Conservation (phyloP, 30 jellyfish, hydroid and myxozoan species). For the Catostylus mosaicus region DNA sequence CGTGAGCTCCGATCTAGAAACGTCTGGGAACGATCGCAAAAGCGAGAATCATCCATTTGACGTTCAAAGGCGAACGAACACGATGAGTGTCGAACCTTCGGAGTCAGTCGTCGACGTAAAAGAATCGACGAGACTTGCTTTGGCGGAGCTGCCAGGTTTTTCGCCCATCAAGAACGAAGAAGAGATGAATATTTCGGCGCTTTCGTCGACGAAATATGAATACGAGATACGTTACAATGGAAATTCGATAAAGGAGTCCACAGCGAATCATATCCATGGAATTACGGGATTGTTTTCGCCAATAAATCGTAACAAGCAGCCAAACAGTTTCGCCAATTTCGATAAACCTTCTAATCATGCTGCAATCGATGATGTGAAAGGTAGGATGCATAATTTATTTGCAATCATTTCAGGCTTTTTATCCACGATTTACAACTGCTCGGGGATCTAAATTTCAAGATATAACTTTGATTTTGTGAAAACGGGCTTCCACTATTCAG, state of each 20-base stretch:
- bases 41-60: conserved; percentile 6
- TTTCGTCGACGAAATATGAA: conserved; percentile 33
- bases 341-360: neutral
- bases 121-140: conserved; percentile 69
- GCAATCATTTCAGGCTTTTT: no score
- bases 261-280: conserved; percentile 75
- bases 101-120: conserved; percentile 45
- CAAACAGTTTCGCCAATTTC: neutral
- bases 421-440: no score
- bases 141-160: conserved; percentile 45
- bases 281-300: conserved; percentile 75
- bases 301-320: conserved; percentile 8
- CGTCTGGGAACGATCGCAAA: conserved; percentile 12
- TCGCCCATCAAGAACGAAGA: conserved; percentile 72
- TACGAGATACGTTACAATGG: conserved; percentile 40
- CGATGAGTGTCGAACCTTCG: conserved; percentile 38
- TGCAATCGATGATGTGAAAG: neutral
- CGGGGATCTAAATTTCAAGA: no score
- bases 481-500: no score
- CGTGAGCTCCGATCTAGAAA: conserved; percentile 44
- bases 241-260: conserved; percentile 63
- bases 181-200: conserved; percentile 51
- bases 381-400: no score
- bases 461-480: no score
- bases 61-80: conserved; percentile 6